Evolutionary conservation across 2,113 vertebrate species (phyloP).

Genomic region (Hymenochirus boettgeri): DNA sequence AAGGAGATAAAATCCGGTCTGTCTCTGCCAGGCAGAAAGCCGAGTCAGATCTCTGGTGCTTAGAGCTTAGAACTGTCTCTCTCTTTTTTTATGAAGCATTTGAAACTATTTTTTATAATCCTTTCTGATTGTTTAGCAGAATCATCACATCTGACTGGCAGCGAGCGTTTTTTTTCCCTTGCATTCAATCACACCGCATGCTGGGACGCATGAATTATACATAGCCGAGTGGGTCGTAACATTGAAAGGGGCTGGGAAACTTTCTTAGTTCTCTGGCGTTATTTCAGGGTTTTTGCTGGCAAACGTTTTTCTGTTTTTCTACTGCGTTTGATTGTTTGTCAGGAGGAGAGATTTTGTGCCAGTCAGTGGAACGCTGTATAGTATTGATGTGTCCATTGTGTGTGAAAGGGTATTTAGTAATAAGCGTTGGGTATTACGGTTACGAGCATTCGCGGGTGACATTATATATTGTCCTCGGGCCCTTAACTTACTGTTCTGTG

Average conservation of each 20-base stretch:
- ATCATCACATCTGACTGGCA: neutral
- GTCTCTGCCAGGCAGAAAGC: neutral
- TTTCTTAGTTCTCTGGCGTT: neutral
- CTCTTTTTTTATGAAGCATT: neutral
- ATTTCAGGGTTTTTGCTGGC: neutral
- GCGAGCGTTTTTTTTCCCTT: neutral
- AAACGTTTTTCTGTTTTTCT: neutral
- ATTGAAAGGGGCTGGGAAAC: neutral
- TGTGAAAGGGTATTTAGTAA: no score
- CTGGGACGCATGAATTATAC: slow-evolving; percentile 12
- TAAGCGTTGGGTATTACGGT: no score
- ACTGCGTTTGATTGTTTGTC: no score
- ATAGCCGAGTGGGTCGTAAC: neutral
- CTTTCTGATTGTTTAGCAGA: slow-evolving; percentile 3
- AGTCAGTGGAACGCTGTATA: no score
- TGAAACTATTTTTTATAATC: slow-evolving; percentile 5
- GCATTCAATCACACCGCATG: slow-evolving; percentile 3
- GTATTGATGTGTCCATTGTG: no score
- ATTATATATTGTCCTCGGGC: no score
- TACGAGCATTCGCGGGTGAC: no score
- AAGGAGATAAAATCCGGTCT: no score
- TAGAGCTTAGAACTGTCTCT: neutral
- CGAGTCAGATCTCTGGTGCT: neutral
- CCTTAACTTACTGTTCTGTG: no score
- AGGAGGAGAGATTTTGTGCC: no score